These are phyloP conservation scores for Fragum whitleyi DNA, from an alignment of 2,888 invertebrate genomes.

Conservation along the genomic window DNA sequence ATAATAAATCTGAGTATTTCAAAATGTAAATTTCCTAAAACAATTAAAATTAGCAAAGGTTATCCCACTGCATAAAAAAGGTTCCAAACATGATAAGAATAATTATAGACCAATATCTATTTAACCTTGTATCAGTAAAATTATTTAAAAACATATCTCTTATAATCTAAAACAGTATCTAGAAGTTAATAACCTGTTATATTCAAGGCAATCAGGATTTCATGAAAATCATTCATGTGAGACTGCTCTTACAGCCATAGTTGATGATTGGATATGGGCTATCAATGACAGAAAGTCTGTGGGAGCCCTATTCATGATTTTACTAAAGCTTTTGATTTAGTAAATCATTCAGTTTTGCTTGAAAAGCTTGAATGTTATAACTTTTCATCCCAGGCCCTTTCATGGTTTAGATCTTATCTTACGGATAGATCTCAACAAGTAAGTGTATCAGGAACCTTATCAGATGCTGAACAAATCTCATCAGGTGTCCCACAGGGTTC, in stretches of 20 bases:
- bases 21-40: no score
- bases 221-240: slow-evolving; percentile 1
- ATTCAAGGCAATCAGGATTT: slow-evolving; percentile 19
- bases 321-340: neutral
- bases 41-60: neutral
- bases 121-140: neutral
- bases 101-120: slow-evolving; percentile 18
- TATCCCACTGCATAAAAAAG: slow-evolving; percentile 3
- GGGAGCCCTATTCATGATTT: neutral
- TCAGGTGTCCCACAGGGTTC: neutral
- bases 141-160: neutral
- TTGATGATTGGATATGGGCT: neutral
- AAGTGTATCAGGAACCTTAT: no score
- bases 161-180: no score
- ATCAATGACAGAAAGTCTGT: neutral
- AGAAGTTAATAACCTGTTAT: no score
- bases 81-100: neutral
- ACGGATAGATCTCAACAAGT: no score
- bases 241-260: slow-evolving; percentile 1
- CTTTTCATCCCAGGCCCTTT: no score
- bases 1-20: neutral
- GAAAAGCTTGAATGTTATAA: neutral
- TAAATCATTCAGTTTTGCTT: neutral
- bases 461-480: no score
- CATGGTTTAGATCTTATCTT: no score